A percentile compares a stretch with the other conserved stretches of the same genome.
Conservation (phyloP, 2,888 invertebrate genomes). For the Disparrhopalites patrizii region DNA sequence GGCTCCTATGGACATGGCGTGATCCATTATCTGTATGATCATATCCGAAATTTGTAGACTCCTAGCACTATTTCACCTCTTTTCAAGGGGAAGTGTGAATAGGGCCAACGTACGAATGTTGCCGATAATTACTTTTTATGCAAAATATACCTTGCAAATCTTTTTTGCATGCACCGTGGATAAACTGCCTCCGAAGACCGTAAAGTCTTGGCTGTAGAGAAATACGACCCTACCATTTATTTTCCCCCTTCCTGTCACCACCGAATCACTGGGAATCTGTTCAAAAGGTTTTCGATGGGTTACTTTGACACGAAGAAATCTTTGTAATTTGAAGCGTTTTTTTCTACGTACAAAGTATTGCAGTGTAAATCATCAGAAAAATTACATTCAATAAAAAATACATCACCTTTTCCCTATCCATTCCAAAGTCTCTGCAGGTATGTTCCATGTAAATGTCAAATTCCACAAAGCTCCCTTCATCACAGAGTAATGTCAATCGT, state of each 20-base stretch:
- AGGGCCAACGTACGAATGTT: too few species aligned
- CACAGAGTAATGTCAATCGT: constrained; percentile 59
- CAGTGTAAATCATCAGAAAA: too few species aligned
- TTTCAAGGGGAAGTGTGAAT: neutral
- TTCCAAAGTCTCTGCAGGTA: constrained; percentile 63
- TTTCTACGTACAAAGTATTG: too few species aligned
- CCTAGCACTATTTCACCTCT: neutral
- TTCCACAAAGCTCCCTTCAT: constrained; percentile 60
- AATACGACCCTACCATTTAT: constrained; percentile 62
- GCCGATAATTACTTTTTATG: neutral
- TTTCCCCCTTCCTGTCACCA: constrained; percentile 63
- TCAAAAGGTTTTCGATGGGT: too few species aligned
- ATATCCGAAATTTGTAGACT: neutral
- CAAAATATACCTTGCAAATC: constrained; percentile 58
- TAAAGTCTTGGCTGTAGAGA: constrained; percentile 66
- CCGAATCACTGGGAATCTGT: constrained; percentile 60
- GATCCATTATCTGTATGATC: constrained; percentile 60
- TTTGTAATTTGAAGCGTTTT: too few species aligned
- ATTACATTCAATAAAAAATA: constrained; percentile 11
- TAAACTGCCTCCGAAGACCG: constrained; percentile 65
- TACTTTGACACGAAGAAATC: too few species aligned
- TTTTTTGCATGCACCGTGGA: constrained; percentile 64
- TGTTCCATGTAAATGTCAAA: constrained; percentile 65
- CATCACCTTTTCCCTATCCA: constrained; percentile 61
- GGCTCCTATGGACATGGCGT: constrained; percentile 63